Base-by-base conservation (phyloP, 2,113 vertebrate genomes). In the Drymodes brunneopygia region DNA sequence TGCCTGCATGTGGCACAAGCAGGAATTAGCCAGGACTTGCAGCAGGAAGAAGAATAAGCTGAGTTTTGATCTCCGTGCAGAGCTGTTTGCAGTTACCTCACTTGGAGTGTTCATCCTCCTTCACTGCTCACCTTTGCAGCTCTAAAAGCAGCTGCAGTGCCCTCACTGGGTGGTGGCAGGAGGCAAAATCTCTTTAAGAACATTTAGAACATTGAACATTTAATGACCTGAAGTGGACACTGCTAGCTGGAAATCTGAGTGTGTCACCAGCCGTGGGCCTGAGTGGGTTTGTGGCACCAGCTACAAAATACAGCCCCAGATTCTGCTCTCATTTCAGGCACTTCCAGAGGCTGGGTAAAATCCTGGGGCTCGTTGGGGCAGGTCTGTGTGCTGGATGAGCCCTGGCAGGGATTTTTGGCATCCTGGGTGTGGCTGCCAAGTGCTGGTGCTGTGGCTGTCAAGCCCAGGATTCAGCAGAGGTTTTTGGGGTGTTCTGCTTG, bases 401-500 rank as follows among this genome's bases (percentile, higher is more conserved):
- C 36, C 75, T 61, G 31, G 42, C 7, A 28, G 81, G 70, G 53
- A 33, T 61, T 9, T 1, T 6, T 48, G 44, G 8, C 24, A 2
- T 29, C 45, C 78, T 0, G 15, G 36, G 6, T 7, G 22, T 0
- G 15, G 31, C 16, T 77, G 58, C 93, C 88, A 33, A 6, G 35
- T 20, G 23, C 78, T 36, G 53, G 44, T 54, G 84, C 42, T 0
- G 0, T 31, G 29, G 16, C 45, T 24, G 18, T 31, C 36, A 18
- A 54, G 21, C 18, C 15, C 27, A 29, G 67, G 7, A 6, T 16
- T 60, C 28, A 16, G 80, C 25, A 62, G 71, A 38, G 44, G 15
- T 40, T 71, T 38, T 0, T 12, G n/a, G 42, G 10, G 1, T 1
- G 2, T 0, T 25, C 35, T 66, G 12, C 42, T 65, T 81, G 33